These are phyloP conservation scores for Acanthornis magna DNA, from an alignment of 2,797 vertebrate species.

Conservation along the genomic window DNA sequence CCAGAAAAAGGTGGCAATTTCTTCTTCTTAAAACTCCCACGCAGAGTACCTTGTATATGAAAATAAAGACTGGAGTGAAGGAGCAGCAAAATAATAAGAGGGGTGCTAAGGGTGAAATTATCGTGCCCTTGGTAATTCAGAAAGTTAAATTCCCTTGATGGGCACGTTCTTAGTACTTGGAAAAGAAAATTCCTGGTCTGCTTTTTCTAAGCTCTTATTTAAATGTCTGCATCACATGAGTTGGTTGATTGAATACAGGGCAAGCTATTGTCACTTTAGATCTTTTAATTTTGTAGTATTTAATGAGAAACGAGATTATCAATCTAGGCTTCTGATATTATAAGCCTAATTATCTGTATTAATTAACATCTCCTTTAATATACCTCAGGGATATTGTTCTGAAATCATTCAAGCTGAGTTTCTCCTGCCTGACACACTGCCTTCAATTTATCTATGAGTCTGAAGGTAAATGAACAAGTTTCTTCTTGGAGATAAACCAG, in stretches of 20 bases:
- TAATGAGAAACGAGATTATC: constrained; percentile 52
- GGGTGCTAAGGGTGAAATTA: constrained; percentile 47
- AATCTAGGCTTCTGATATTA: constrained; percentile 20
- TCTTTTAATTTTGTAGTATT: constrained; percentile 45
- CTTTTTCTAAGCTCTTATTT: neutral
- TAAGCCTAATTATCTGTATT: constrained; percentile 45
- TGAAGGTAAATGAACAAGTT: neutral
- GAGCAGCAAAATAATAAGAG: constrained; percentile 61
- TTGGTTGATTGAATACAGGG: neutral
- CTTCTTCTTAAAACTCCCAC: constrained; percentile 63
- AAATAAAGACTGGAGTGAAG: constrained; percentile 23
- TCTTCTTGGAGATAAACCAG: neutral
- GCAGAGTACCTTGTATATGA: neutral
- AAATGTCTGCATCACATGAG: neutral
- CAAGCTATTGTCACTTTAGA: neutral
- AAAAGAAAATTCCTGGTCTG: neutral
- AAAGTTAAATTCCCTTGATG: neutral
- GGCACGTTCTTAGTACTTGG: neutral
- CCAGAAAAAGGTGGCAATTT: constrained; percentile 40
- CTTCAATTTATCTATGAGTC: neutral
- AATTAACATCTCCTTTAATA: constrained; percentile 38
- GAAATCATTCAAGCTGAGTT: neutral
- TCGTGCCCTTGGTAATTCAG: neutral
- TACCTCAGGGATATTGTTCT: constrained; percentile 11
- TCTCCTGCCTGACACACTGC: neutral